These are phyloP conservation scores for Stigmatopora argus DNA, from an alignment of 2,113 vertebrate species.

Conservation along the genomic window DNA sequence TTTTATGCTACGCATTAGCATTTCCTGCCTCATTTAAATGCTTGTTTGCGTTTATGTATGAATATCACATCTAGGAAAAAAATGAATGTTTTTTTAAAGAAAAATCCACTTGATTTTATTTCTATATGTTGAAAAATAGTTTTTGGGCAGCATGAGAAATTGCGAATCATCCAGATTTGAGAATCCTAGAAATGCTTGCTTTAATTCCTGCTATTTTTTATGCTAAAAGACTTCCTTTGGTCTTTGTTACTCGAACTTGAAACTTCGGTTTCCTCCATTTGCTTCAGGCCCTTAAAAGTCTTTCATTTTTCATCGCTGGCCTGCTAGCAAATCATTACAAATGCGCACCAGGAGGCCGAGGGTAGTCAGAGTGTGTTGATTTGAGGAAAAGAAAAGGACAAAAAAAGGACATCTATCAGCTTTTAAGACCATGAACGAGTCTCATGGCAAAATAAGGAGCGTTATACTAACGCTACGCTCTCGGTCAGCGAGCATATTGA, in stretches of 20 bases:
- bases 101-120: too few relatives aligned
- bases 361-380: neutral
- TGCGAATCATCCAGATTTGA: too few relatives aligned
- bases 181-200: neutral
- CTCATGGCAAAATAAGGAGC: slow-evolving; percentile 7
- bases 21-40: too few relatives aligned
- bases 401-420: slow-evolving; percentile 20
- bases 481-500: neutral
- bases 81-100: too few relatives aligned
- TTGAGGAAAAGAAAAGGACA: slow-evolving; percentile 6
- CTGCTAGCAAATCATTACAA: slow-evolving; percentile 36
- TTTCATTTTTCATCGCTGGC: slow-evolving; percentile 41
- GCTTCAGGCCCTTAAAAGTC: slow-evolving; percentile 30
- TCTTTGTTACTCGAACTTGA: slow-evolving; percentile 7
- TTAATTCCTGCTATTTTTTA: neutral
- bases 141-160: too few relatives aligned
- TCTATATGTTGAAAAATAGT: too few relatives aligned
- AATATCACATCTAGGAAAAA: too few relatives aligned
- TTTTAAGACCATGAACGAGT: slow-evolving; percentile 19
- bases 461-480: too few relatives aligned
- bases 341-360: neutral
- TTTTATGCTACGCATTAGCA: too few relatives aligned
- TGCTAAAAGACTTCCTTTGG: neutral
- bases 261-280: slow-evolving; percentile 36
- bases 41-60: too few relatives aligned